These are phyloP conservation scores for Colletes latitarsis DNA, from an alignment of 1,140 invertebrate species.

Conservation along the genomic window DNA sequence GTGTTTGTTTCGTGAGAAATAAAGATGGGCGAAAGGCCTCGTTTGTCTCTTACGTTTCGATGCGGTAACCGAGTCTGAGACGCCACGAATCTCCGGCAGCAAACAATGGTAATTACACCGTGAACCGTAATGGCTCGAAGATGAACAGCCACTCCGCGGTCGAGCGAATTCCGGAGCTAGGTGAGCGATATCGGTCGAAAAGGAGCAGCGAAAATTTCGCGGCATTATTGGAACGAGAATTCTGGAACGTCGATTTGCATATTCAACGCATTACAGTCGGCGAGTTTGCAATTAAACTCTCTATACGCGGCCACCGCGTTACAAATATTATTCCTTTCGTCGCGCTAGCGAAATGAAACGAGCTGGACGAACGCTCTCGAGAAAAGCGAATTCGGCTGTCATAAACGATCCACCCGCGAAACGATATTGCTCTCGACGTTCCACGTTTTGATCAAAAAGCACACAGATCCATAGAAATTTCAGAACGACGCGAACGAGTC, in stretches of 20 bases:
- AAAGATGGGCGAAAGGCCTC: too few relatives aligned
- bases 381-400: background rate
- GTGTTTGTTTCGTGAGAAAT: too few relatives aligned
- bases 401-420: background rate
- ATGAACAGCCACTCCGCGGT: background rate
- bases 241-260: conserved; percentile 15
- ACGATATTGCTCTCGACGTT: background rate
- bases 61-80: too few relatives aligned
- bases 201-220: conserved; percentile 22
- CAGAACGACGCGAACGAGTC: too few relatives aligned
- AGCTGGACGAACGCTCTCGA: background rate
- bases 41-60: too few relatives aligned
- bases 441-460: background rate
- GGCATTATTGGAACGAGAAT: conserved; percentile 30
- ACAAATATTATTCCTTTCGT: conserved; percentile 18
- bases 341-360: background rate
- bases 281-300: conserved; percentile 28
- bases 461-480: background rate
- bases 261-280: background rate
- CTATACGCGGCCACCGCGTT: background rate
- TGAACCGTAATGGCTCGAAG: background rate
- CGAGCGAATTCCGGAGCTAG: background rate
- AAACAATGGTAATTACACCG: too few relatives aligned
- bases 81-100: too few relatives aligned
- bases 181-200: conserved; percentile 16